Base-by-base conservation (phyloP, 1,140 invertebrate species). In the Delia radicum region DNA sequence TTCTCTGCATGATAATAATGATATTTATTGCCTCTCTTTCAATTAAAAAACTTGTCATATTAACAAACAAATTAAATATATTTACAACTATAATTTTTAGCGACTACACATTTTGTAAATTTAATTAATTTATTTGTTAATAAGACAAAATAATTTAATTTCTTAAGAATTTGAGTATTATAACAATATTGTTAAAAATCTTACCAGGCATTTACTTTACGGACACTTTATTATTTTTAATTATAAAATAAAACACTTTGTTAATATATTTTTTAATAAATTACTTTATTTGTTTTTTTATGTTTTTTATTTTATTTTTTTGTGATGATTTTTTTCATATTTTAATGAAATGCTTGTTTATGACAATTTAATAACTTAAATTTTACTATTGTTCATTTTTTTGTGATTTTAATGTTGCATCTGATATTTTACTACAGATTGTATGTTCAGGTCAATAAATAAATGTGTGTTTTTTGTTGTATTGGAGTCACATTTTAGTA, bases 321-420 rank as follows among this genome's bases (percentile, higher is more conserved):
- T 80, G 71, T 78, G 48, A 79, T 79, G 77, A 75, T 84, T 84
- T 84, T 84, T 77, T 81, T 84, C 82, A 82, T 82, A 81, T 79
- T 81, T 78, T 80, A 85, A 85, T 85, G 83, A 84, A 83, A 84
- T 85, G 83, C 83, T 80, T 83, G 79, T 65, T 65, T 80, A 80
- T 84, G 81, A 84, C 81, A 84, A 77, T 33, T 73, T 62, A 24
- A 72, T 21, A 65, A 65, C 62, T 65, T 65, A 65, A 29, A 27
- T n/a, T 27, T 15, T 65, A 15, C 12, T 65, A 65, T 65, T 65
- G 26, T 29, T 63, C 46, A 74, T 63, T 77, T 80, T 55, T 81
- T 67, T 78, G 77, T 78, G 77, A 73, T 48, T 69, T 77, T 61
- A 78, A 74, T 75, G 76, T 72, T 76, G 76, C 77, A 61, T 75